Percentiles rank a stretch among this genome's conserved stretches.
phyloP scores from a whole-genome alignment of 2,888 invertebrate species.

The Harpagoxenus sublaevis region DNA sequence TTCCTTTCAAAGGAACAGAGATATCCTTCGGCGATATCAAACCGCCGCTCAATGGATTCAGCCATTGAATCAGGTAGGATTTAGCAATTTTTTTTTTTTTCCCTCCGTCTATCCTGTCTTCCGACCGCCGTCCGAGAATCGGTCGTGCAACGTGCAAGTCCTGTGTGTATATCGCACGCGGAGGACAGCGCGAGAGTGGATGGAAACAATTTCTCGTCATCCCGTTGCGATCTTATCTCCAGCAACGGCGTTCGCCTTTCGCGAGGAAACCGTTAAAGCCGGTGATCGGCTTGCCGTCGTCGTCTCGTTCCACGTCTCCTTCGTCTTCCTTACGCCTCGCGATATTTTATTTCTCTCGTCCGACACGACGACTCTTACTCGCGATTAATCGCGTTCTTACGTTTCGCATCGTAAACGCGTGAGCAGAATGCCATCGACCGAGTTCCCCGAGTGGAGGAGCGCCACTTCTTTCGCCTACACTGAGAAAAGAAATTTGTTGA shows the following conservation, averaged over 20 bases:
- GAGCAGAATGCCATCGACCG: conserved; percentile 30
- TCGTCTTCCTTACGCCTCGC: not conserved
- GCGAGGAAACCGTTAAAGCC: conserved; percentile 66
- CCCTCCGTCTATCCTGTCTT: conserved; percentile 21
- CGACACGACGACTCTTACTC: conserved; percentile 35
- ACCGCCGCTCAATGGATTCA: conserved; percentile 77
- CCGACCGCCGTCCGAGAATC: conserved; percentile 49
- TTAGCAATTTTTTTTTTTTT: conserved; percentile 79
- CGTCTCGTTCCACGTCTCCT: conserved; percentile 44
- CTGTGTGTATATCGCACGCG: conserved; percentile 8
- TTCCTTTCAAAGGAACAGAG: conserved; percentile 76
- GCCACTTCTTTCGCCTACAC: conserved; percentile 13
- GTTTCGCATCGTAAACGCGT: conserved; percentile 31
- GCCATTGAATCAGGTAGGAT: conserved; percentile 79
- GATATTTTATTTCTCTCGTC: conserved; percentile 34
- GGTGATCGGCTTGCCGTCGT: conserved; percentile 68
- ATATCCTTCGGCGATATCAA: conserved; percentile 80
- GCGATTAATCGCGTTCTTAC: conserved; percentile 41
- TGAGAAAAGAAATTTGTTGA: no score
- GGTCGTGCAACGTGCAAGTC: conserved; percentile 55
- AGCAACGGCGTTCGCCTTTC: conserved; percentile 58
- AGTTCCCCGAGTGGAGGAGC: not conserved
- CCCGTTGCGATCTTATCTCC: conserved; percentile 57
- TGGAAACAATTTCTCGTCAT: conserved; percentile 51
- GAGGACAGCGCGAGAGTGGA: conserved; percentile 17